Conservation (phyloP, 2,888 invertebrate species). For the Plagiodera versicolora region DNA sequence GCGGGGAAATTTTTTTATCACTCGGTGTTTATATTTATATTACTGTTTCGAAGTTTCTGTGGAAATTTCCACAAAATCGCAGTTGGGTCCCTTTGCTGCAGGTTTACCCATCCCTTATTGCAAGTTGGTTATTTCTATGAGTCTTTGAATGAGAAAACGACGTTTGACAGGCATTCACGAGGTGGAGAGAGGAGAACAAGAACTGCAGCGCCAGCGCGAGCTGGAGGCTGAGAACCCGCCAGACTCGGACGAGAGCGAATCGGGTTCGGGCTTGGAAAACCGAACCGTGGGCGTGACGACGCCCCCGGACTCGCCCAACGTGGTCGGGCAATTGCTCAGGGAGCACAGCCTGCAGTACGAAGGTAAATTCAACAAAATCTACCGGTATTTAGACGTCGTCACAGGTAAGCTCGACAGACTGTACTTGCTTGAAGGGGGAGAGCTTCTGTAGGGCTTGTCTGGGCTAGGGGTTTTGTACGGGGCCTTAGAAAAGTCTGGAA, state of each 20-base stretch:
- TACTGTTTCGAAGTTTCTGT: too few relatives aligned
- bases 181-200: conserved; percentile 80
- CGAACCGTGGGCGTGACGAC: conserved; percentile 70
- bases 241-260: conserved; percentile 66
- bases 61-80: too few relatives aligned
- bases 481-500: too few relatives aligned
- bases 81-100: too few relatives aligned
- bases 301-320: conserved; percentile 93
- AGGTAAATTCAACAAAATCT: conserved; percentile 56
- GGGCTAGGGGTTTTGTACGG: too few relatives aligned
- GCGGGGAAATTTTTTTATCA: too few relatives aligned
- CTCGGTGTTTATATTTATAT: too few relatives aligned
- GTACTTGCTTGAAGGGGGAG: conserved; percentile 10
- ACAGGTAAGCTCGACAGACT: conserved; percentile 36
- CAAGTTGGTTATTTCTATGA: too few relatives aligned
- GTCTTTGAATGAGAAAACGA: too few relatives aligned
- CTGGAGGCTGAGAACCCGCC: conserved; percentile 62
- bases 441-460: conserved; percentile 15
- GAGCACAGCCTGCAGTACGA: conserved; percentile 73
- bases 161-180: conserved; percentile 80
- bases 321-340: conserved; percentile 68
- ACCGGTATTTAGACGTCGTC: conserved; percentile 40
- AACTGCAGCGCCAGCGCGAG: conserved; percentile 65
- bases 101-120: too few relatives aligned
- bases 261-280: conserved; percentile 64